Conservation (phyloP, 2,113 vertebrate genomes). For the Tichodroma muraria region DNA sequence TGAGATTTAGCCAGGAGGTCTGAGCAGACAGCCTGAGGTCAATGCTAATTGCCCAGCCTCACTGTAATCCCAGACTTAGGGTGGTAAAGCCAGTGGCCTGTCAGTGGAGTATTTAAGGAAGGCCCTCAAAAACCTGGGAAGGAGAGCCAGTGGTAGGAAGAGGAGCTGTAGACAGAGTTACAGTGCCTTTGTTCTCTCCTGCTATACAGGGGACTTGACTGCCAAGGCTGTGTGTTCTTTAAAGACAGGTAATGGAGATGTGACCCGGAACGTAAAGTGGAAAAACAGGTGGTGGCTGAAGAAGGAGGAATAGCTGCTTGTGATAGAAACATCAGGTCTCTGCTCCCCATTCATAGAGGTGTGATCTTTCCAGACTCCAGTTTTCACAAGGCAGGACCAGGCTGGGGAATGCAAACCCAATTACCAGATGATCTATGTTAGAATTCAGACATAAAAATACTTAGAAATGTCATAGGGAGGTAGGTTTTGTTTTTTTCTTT, state of each 20-base stretch:
- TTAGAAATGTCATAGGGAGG: background rate
- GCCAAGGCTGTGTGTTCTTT: background rate
- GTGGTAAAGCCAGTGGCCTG: background rate
- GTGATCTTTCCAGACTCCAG: background rate
- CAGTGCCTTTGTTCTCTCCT: background rate
- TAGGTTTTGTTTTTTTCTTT: background rate
- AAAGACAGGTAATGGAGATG: background rate
- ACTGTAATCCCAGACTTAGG: background rate
- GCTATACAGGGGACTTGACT: background rate
- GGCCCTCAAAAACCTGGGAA: background rate
- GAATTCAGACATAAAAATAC: background rate
- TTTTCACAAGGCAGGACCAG: background rate
- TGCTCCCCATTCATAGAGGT: background rate
- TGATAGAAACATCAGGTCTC: background rate
- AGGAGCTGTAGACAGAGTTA: background rate
- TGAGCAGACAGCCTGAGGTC: background rate
- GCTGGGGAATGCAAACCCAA: background rate
- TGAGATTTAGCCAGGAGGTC: background rate
- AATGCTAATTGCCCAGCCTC: background rate
- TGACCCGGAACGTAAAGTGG: background rate
- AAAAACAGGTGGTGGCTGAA: background rate
- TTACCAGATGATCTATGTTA: background rate
- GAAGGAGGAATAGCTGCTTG: background rate
- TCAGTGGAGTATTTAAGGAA: background rate
- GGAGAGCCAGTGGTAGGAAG: background rate